phyloP scores from a whole-genome alignment of 2,797 vertebrate genomes.

The Artibeus jamaicensis region DNA sequence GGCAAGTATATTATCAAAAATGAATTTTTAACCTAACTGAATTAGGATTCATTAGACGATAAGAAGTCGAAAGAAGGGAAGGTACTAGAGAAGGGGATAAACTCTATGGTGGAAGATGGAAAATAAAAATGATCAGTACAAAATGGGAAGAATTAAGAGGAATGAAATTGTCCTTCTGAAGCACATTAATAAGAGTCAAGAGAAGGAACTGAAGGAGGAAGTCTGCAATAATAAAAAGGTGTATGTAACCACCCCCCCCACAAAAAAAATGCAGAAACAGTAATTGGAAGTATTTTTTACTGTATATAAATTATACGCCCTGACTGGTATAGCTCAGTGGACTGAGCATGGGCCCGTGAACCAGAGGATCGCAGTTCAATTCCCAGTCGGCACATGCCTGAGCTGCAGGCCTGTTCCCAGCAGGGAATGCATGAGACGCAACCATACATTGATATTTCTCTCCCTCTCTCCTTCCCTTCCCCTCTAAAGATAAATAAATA shows the following conservation, averaged over 20 bases:
- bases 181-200: not conserved
- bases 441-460: too few species aligned
- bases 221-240: not conserved
- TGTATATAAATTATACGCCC: not conserved
- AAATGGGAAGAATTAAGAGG: not conserved
- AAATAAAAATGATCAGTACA: not conserved
- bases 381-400: too few species aligned
- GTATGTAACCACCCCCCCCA: not conserved
- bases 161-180: not conserved
- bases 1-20: not conserved
- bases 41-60: not conserved
- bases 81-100: not conserved
- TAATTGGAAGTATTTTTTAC: not conserved
- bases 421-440: too few species aligned
- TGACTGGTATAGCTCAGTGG: too few species aligned
- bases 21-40: not conserved
- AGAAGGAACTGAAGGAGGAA: not conserved
- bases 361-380: too few species aligned
- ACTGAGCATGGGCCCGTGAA: too few species aligned
- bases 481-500: too few species aligned
- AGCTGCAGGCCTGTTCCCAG: too few species aligned
- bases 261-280: not conserved
- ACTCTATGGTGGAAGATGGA: not conserved
- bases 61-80: not conserved
- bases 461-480: too few species aligned